A percentile compares a stretch with the other conserved stretches of the same genome.
phyloP scores from a whole-genome alignment of 2,797 vertebrate species.

The Acropternis orthonyx region DNA sequence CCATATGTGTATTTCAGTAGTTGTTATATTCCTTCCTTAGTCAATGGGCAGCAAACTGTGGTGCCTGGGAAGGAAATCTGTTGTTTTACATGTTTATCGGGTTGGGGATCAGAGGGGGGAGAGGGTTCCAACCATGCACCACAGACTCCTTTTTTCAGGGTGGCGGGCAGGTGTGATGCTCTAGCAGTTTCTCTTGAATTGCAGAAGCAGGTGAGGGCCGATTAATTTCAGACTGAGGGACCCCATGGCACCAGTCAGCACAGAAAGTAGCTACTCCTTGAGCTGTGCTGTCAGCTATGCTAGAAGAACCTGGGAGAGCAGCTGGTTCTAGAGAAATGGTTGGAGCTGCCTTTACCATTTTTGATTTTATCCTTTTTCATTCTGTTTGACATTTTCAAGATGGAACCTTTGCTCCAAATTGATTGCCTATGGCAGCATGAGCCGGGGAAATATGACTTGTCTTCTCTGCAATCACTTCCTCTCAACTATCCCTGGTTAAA shows the following conservation, averaged over 20 bases:
- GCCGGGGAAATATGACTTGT: not conserved
- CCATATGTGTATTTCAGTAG: not conserved
- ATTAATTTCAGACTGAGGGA: not conserved
- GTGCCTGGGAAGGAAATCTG: not conserved
- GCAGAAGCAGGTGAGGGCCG: not conserved
- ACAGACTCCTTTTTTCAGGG: not conserved
- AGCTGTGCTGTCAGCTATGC: not conserved
- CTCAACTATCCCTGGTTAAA: not conserved
- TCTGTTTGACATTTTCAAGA: constrained; percentile 22
- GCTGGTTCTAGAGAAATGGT: not conserved
- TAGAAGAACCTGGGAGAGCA: not conserved
- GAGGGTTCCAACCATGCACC: rapidly evolving
- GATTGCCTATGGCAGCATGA: constrained; percentile 29
- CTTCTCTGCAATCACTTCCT: constrained; percentile 12
- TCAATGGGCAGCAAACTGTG: not conserved
- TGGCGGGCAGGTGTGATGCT: not conserved
- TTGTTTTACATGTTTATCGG: not conserved
- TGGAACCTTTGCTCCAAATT: constrained; percentile 21
- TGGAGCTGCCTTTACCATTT: not conserved
- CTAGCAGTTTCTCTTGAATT: not conserved
- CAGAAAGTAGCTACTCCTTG: not conserved
- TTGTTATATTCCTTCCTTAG: not conserved
- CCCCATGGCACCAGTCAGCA: not conserved
- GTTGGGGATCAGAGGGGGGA: not conserved
- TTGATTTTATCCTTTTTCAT: not conserved